Base-by-base conservation (phyloP, 2,797 vertebrate species). In the Sebastes trivittatus region DNA sequence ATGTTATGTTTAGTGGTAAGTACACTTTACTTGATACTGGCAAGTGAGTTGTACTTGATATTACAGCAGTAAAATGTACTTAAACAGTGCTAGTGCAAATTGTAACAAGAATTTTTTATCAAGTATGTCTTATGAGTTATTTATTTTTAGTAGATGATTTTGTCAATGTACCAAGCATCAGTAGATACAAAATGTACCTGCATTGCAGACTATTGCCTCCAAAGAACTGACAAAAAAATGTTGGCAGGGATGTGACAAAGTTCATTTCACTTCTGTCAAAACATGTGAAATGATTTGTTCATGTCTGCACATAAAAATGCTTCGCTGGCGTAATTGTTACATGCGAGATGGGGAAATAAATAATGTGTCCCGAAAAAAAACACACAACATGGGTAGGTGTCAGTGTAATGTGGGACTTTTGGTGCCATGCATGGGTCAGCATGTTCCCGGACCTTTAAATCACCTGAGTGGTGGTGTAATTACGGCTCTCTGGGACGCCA, bases 391-490 rank as follows among this genome's bases (percentile, higher is more conserved):
- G 65, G 60, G 75, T 87, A 85, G 85, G 87, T 86, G 83, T 88
- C 74, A 49, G 61, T 69, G 81, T 80, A 84, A 87, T 82, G 74
- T 71, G 76, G 83, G 78, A 86, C 69, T 84, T 87, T 71, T 74
- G 75, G 87, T 92, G 91, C 82, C 90, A 78, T 83, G 87, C 87
- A 27, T 87, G 93, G 94, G 95, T 95, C 94, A 94, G 87, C 89
- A 81, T 91, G 82, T 93, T 94, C 88, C 86, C 71, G 88, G 89
- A 86, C 91, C 88, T 89, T 91, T 92, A 94, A 94, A 94, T 93
- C 93, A 95, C 92, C 89, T 93, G 90, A 91, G 90, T 68, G 88
- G 77, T 83, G 89, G 89, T 89, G 92, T 95, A 95, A 96, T 96
- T 95, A 94, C 65, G 75, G 89, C 89, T 94, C 93, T 94, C 89